Base-by-base conservation (phyloP, 1,140 invertebrate genomes). In the Drosophila sturtevanti region DNA sequence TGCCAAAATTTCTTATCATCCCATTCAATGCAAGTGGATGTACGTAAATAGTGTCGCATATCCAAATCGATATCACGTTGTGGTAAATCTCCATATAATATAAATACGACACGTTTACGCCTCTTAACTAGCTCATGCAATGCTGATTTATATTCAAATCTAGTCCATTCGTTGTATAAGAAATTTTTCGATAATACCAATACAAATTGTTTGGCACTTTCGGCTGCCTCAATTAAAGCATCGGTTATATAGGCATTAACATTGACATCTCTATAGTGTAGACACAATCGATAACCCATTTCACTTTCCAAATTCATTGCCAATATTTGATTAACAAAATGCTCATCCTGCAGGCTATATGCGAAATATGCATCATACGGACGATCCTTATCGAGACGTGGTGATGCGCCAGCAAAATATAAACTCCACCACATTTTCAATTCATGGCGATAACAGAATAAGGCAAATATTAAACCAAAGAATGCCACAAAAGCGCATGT, bases 1-100 rank as follows among this genome's bases (percentile, higher is more conserved):
- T 98, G 95, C 98, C 98, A 99, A 93, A 99, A 99, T 81, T 96
- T 95, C 90, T 97, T 96, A 93, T 98, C 97, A 63, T 96, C 97
- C 96, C 97, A 98, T 89, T 97, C 96, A 80, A 98, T 95, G 93
- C 95, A 96, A 91, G 97, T 97, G 93, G 97, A 97, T 11, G 96
- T 97, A 80, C 98, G 96, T 68, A 98, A 94, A 93, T 97, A 97
- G 78, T 97, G 94, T 72, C 96, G 93, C 70, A 99, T 94, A 92
- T 98, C 97, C 41, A 96, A 94, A 91, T 98, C 98, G 51, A 99
- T 94, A 92, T 98, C 97, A 44, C 96, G 94, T 64, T 96, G 95
- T 35, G 96, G 96, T 60, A 97, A 93, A 73, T 97, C 97, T 7
- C 97, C 97, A 72, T 97, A 94, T 22, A 98, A 93, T 63, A 98